Conservation (phyloP, 2,797 vertebrate species). For the Anas flavirostris region DNA sequence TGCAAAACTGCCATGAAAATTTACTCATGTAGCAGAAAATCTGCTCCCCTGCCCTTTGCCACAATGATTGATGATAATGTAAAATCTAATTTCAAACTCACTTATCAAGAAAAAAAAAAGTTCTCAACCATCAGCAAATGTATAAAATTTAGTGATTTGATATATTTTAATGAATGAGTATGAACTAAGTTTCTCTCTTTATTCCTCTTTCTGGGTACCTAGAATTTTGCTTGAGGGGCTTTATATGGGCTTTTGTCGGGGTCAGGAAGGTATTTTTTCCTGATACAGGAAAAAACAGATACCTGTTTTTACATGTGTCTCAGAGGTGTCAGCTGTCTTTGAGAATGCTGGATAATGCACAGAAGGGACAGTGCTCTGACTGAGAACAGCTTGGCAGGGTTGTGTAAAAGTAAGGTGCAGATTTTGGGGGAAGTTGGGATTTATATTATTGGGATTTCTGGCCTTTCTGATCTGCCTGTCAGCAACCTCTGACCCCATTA, state of each 20-base stretch:
- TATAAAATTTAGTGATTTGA: background rate
- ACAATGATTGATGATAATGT: constrained; percentile 41
- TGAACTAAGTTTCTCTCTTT: background rate
- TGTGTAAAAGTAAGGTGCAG: background rate
- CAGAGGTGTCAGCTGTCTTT: background rate
- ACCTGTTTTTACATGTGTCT: background rate
- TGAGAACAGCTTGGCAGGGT: background rate
- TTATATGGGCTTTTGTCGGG: background rate
- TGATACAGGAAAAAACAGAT: background rate
- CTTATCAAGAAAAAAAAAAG: background rate
- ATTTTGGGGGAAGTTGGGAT: background rate
- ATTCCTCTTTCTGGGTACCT: background rate
- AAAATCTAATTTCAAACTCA: constrained; percentile 55
- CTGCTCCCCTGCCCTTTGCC: constrained; percentile 37
- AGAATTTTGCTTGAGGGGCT: background rate
- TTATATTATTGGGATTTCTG: background rate
- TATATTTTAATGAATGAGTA: background rate
- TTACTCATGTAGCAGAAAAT: constrained; percentile 50
- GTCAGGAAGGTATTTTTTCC: background rate
- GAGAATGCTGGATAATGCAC: background rate
- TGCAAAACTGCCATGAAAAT: constrained; percentile 52
- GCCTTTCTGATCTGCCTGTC: background rate
- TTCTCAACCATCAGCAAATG: background rate
- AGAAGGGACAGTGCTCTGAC: background rate
- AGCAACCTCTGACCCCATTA: background rate